These are phyloP conservation scores for Leptosomus discolor DNA, from an alignment of 2,113 vertebrate species.

Conservation along the genomic window DNA sequence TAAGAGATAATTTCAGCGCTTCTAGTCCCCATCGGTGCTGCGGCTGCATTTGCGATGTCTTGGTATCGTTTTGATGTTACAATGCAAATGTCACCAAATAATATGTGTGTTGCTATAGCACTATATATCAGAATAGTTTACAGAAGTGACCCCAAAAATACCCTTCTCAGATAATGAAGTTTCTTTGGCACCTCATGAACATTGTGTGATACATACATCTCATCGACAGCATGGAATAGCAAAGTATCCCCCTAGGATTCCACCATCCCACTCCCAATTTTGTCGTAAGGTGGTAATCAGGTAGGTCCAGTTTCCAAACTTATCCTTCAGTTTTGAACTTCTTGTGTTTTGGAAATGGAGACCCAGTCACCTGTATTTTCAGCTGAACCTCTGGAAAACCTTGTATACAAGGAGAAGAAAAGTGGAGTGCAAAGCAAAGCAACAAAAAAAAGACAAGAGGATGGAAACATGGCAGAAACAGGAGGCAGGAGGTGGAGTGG, in stretches of 20 bases:
- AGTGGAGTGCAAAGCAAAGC: background rate
- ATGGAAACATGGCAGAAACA: background rate
- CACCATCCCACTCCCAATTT: background rate
- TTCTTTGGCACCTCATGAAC: background rate
- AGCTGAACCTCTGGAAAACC: background rate
- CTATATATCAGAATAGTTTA: background rate
- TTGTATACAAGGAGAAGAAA: background rate
- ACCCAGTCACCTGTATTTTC: background rate
- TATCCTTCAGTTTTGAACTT: background rate
- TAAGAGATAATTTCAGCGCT: background rate
- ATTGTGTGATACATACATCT: accelerated
- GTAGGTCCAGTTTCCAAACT: background rate
- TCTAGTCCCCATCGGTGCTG: accelerated
- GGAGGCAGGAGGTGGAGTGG: background rate
- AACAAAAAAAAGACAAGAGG: background rate
- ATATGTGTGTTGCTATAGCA: background rate
- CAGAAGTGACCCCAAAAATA: background rate
- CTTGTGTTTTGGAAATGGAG: background rate
- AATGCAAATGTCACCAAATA: background rate
- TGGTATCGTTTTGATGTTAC: background rate
- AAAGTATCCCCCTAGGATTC: background rate
- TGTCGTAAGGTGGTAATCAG: background rate
- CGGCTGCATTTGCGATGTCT: background rate
- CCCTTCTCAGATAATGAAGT: background rate
- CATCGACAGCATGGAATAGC: accelerated